Evolutionary conservation across 2,888 invertebrate genomes (phyloP).

Genomic region (Tholera decimalis): DNA sequence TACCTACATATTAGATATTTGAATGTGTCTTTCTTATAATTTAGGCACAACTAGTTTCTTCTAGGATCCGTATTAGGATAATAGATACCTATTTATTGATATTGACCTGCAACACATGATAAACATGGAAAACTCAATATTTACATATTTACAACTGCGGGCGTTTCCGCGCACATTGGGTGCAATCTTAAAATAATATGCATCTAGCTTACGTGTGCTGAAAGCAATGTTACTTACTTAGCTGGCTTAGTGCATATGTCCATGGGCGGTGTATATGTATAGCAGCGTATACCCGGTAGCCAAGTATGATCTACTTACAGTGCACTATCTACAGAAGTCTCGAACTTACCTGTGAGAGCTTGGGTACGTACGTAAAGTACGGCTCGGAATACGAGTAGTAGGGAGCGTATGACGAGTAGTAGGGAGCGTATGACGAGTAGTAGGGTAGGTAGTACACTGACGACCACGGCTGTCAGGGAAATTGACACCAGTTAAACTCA

Average conservation of each 20-base stretch:
- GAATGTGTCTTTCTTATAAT: too few species aligned
- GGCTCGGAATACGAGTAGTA: constrained; percentile 86
- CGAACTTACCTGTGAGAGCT: constrained; percentile 86
- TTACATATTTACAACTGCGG: constrained; percentile 46
- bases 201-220: constrained; percentile 38
- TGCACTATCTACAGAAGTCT: constrained; percentile 54
- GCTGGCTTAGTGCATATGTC: constrained; percentile 52
- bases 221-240: constrained; percentile 60
- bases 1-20: too few species aligned
- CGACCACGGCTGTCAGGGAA: constrained; percentile 84
- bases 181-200: constrained; percentile 35
- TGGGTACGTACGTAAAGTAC: constrained; percentile 85
- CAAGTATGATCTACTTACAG: constrained; percentile 64
- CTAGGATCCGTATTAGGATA: too few species aligned
- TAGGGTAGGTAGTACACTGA: constrained; percentile 81
- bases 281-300: constrained; percentile 52
- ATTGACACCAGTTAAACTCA: constrained; percentile 58
- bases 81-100: too few species aligned
- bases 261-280: constrained; percentile 42
- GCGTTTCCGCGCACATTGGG: constrained; percentile 5
- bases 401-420: constrained; percentile 81
- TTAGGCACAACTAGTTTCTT: too few species aligned
- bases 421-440: constrained; percentile 79
- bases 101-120: constrained; percentile 14
- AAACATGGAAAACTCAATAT: constrained; percentile 31